phyloP scores from a whole-genome alignment of 2,797 vertebrate genomes.

The Steatocranus sp. region DNA sequence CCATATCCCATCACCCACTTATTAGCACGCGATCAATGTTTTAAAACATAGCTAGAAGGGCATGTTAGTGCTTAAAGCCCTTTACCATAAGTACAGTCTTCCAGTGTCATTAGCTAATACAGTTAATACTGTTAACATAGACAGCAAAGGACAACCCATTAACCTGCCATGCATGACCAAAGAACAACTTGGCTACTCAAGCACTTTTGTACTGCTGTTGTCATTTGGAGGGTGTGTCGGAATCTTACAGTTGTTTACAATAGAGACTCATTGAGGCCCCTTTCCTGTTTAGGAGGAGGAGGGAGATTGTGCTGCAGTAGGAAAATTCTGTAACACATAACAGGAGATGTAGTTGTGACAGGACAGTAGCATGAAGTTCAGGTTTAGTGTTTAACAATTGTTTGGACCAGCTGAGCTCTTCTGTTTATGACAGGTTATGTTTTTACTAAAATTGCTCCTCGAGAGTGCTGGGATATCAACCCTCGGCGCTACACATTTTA shows the following conservation, averaged over 20 bases:
- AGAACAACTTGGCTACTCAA: background rate
- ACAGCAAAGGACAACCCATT: background rate
- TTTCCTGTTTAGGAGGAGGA: background rate
- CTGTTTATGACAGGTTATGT: background rate
- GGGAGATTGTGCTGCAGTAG: background rate
- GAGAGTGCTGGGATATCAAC: background rate
- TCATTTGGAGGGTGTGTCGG: background rate
- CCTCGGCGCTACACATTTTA: background rate
- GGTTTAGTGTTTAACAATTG: background rate
- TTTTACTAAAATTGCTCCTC: background rate
- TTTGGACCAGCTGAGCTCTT: background rate
- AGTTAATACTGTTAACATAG: background rate
- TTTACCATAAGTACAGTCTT: background rate
- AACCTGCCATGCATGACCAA: background rate
- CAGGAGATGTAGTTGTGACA: background rate
- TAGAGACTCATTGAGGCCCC: background rate
- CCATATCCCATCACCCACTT: background rate
- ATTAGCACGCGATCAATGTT: slow-evolving; percentile 36
- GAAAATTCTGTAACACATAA: background rate
- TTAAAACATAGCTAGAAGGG: background rate
- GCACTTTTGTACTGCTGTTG: background rate
- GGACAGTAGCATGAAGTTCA: background rate
- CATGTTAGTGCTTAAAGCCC: background rate
- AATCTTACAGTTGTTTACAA: background rate
- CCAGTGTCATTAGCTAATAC: background rate